Evolutionary conservation across 37 sponge, comb jelly and placozoan genomes (phyloP), one percentile per base, ranked within the genome.

Genomic region (Aplysina aerophoba): DNA sequence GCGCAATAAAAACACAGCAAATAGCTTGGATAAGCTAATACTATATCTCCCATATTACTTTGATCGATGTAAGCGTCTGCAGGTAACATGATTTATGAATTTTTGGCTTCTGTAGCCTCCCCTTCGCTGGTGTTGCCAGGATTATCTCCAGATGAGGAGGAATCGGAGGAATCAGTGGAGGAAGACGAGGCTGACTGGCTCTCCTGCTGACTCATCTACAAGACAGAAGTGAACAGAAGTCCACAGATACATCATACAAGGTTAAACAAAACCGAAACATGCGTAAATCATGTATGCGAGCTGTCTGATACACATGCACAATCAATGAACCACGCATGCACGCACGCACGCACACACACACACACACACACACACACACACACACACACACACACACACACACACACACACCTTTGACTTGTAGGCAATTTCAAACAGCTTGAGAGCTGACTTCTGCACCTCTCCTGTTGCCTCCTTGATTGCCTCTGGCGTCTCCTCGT

Each of bases 401-500:
- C 58, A 39, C 25, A 16, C 30, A 30, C 83, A 64, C 17, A 88
- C 91, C 94, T 90, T 91, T 19, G 80, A 44, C 79, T 91, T 99
- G 92, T 99, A 99, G 3, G 99, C 99, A 82, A 95, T 79, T 80
- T 99, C 99, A 86, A 99, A 99, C 24, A 99, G 90, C 72, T 99
- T 99, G 34, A 99, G 91, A 12, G 99, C 95, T 16, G 94, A 84
- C 82, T 97, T 95, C 86, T 97, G 97, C 55, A 96, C 55, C 31
- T 96, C 96, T 27, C 85, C 84, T 60, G 81, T 73, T 25, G 95
- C 91, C 59, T 88, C 80, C 36, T 79, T 79, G 36, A 99, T 91
- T 21, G 87, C 77, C 81, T 99, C 99, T 4, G 94, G 87, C 15
- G 90, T 83, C 68, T 93, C 92, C 55, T 88, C 85, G 53, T 99